These are phyloP conservation scores for Cladopsammia gracilis DNA, from an alignment of 64 coral and sea anemone species.

Conservation along the genomic window DNA sequence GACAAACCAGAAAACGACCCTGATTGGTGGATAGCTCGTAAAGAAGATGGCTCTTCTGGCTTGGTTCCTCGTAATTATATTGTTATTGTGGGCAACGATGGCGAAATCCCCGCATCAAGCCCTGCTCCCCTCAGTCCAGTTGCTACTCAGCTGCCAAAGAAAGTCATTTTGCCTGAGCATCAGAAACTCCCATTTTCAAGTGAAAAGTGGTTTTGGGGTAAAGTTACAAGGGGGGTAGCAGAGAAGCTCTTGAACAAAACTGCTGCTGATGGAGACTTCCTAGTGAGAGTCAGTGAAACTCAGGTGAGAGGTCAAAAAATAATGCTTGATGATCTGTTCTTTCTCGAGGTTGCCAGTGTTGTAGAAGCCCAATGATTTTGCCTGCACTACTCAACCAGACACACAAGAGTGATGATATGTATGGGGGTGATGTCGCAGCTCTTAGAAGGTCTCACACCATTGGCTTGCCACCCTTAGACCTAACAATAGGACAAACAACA, in stretches of 20 bases:
- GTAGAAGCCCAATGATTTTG: no score
- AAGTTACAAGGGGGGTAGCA: slow-evolving; percentile 83
- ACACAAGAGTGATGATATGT: no score
- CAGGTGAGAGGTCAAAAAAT: slow-evolving; percentile 56
- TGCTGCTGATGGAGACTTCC: slow-evolving; percentile 88
- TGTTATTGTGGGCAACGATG: slow-evolving; percentile 67
- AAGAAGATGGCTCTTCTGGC: slow-evolving; percentile 79
- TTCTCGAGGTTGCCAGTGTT: no score
- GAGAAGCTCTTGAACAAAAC: slow-evolving; percentile 75
- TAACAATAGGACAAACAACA: no score
- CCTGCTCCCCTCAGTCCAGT: slow-evolving; percentile 23
- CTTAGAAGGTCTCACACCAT: no score
- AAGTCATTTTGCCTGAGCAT: slow-evolving; percentile 40
- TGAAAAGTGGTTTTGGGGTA: slow-evolving; percentile 93
- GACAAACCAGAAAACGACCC: slow-evolving; percentile 91
- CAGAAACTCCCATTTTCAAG: slow-evolving; percentile 62
- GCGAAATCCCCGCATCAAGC: slow-evolving; percentile 34
- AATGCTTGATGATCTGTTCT: not conserved
- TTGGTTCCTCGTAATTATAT: slow-evolving; percentile 99
- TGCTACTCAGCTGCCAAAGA: not conserved
- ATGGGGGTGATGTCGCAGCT: no score
- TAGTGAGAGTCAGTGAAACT: slow-evolving; percentile 95
- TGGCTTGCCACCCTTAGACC: no score
- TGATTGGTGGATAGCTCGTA: slow-evolving; percentile 93
- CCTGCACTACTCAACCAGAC: no score